These are phyloP conservation scores for Felis chaus DNA, from an alignment of 2,113 vertebrate species.

Conservation along the genomic window DNA sequence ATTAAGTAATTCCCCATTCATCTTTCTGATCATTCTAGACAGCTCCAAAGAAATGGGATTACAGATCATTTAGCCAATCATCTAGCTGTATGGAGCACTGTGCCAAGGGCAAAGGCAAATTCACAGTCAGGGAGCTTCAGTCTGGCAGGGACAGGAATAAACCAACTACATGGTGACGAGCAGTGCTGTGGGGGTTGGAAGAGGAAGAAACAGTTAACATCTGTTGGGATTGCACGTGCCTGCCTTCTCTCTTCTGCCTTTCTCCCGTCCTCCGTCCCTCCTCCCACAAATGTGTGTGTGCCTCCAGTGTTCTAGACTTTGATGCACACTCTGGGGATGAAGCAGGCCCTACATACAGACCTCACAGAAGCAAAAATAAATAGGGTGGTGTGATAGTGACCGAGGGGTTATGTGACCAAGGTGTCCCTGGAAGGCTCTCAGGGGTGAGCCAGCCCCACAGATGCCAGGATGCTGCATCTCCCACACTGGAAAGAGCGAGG, in stretches of 20 bases:
- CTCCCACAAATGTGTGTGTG: not conserved
- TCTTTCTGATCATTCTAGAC: not conserved
- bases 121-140: not conserved
- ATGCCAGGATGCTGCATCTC: not conserved
- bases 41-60: not conserved
- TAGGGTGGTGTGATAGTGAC: not conserved
- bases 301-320: not conserved
- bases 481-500: not conserved
- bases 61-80: not conserved
- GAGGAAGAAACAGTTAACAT: not conserved
- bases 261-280: too few species aligned
- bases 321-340: not conserved
- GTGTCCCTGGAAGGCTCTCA: not conserved
- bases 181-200: not conserved
- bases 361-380: not conserved
- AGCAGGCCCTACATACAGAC: not conserved
- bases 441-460: not conserved
- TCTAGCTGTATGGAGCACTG: not conserved
- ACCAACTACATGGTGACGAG: not conserved
- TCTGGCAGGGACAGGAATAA: not conserved
- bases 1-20: not conserved
- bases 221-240: not conserved
- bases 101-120: not conserved
- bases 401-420: not conserved
- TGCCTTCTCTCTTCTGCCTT: not conserved